These are phyloP conservation scores for Nanorana parkeri DNA, from an alignment of 2,113 vertebrate species.

Conservation along the genomic window DNA sequence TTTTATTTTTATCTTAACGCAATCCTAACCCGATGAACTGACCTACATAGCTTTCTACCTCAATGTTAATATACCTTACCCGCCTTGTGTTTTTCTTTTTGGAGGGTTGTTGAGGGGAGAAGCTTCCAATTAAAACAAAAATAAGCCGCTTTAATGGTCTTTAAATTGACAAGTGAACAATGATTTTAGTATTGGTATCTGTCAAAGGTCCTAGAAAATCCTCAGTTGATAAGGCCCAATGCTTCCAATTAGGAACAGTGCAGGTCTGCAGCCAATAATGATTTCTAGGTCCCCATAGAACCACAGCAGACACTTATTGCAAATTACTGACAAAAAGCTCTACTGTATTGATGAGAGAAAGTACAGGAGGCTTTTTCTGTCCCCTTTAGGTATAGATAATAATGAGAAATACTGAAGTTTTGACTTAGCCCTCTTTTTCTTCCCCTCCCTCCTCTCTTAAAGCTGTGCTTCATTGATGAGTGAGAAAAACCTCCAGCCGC, in stretches of 20 bases:
- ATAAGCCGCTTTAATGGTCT: conserved; percentile 96
- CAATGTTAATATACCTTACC: conserved; percentile 61
- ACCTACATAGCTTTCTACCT: conserved; percentile 71
- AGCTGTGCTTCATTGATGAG: conserved; percentile 70
- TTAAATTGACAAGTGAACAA: conserved; percentile 99
- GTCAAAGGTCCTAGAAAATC: conserved; percentile 99
- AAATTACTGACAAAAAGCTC: conserved; percentile 99
- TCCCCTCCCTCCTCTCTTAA: conserved; percentile 62
- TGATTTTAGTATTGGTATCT: conserved; percentile 99
- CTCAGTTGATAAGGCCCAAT: conserved; percentile 98
- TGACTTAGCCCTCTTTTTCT: conserved; percentile 69
- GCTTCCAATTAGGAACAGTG: conserved; percentile 97
- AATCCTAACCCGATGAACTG: conserved; percentile 70
- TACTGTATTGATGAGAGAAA: conserved; percentile 90
- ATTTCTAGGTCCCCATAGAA: conserved; percentile 92
- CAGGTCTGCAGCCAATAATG: conserved; percentile 94
- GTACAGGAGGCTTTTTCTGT: conserved; percentile 83
- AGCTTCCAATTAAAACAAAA: conserved; percentile 97
- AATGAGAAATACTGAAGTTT: conserved; percentile 78
- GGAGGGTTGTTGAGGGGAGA: conserved; percentile 73
- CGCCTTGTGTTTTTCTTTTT: conserved; percentile 58
- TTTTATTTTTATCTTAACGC: conserved; percentile 71
- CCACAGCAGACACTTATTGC: conserved; percentile 94
- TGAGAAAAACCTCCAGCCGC: conserved; percentile 68
- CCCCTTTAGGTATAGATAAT: conserved; percentile 86